These are phyloP conservation scores for Molothrus ater DNA, from an alignment of 2,797 vertebrate genomes.

Conservation along the genomic window DNA sequence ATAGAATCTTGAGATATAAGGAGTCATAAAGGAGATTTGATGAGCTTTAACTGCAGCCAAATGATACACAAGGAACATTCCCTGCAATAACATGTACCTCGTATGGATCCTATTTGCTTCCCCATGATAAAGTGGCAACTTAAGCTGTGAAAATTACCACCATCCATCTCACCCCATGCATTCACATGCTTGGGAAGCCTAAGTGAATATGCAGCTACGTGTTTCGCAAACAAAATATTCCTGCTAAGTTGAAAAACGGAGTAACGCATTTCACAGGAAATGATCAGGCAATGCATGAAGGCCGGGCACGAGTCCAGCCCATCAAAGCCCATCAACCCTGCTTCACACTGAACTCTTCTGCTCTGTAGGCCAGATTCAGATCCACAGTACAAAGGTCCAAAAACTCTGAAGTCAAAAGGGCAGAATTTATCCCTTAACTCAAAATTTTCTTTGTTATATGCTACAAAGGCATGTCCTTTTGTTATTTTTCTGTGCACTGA, in stretches of 20 bases:
- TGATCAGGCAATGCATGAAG: background rate
- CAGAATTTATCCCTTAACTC: background rate
- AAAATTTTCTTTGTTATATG: background rate
- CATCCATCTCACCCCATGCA: conserved; percentile 81
- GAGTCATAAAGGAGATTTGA: conserved; percentile 38
- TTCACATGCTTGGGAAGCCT: conserved; percentile 32
- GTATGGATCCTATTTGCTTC: conserved; percentile 74
- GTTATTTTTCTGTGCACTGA: background rate
- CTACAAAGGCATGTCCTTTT: background rate
- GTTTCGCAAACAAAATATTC: conserved; percentile 46
- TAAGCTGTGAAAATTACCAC: conserved; percentile 82
- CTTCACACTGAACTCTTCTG: background rate
- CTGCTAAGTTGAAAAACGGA: background rate
- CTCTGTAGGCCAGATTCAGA: background rate
- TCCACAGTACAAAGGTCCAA: background rate
- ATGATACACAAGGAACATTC: background rate
- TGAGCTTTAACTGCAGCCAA: conserved; percentile 39
- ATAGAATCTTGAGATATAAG: conserved; percentile 35
- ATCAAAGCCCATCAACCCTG: background rate
- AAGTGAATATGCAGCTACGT: conserved; percentile 27
- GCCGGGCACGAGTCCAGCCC: background rate
- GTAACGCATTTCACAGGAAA: background rate
- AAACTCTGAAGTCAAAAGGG: background rate
- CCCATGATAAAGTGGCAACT: conserved; percentile 77
- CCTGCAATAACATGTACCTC: conserved; percentile 29